phyloP scores from a whole-genome alignment of 2,797 vertebrate species.

The Halcyon leucocephala region DNA sequence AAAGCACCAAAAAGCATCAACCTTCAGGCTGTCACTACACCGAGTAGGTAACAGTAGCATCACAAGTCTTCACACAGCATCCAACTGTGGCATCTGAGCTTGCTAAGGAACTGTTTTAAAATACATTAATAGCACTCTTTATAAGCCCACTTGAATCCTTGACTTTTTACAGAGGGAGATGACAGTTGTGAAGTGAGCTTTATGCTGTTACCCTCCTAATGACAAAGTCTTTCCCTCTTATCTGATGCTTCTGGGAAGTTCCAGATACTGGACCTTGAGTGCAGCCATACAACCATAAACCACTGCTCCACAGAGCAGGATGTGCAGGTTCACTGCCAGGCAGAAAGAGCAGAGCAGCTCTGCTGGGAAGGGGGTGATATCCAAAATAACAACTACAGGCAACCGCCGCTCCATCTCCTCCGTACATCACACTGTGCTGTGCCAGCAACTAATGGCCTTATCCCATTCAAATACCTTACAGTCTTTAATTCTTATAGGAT shows the following conservation, averaged over 20 bases:
- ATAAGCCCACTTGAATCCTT: neutral
- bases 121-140: neutral
- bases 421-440: neutral
- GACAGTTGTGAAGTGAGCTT: neutral
- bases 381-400: neutral
- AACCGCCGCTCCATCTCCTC: neutral
- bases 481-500: neutral
- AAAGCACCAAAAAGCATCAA: neutral
- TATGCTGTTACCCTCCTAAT: neutral
- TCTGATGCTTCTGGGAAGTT: neutral
- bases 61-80: neutral
- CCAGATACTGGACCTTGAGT: neutral
- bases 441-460: neutral
- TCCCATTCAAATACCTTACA: neutral
- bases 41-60: neutral
- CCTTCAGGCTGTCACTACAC: neutral
- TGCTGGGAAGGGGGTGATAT: neutral
- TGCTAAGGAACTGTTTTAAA: neutral
- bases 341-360: neutral
- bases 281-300: neutral
- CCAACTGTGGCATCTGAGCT: accelerated
- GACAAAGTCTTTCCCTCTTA: neutral
- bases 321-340: neutral
- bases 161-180: neutral
- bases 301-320: neutral